These are phyloP conservation scores for Pseudopleuronectes americanus DNA, from an alignment of 2,797 vertebrate species.

Conservation along the genomic window DNA sequence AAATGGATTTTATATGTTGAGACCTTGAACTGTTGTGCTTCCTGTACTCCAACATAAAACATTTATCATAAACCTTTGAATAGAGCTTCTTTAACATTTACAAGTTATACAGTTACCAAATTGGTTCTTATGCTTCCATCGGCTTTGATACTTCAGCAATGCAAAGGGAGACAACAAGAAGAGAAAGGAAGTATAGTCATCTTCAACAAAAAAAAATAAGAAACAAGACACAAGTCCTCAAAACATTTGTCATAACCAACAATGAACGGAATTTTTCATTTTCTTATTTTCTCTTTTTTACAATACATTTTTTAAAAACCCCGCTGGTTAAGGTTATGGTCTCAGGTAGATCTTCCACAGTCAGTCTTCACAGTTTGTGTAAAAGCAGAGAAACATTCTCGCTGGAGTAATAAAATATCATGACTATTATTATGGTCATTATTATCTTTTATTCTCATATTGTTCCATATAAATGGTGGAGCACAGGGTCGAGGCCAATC, in stretches of 20 bases:
- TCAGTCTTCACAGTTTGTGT: slow-evolving; percentile 92
- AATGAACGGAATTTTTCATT: slow-evolving; percentile 86
- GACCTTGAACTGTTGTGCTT: slow-evolving; percentile 85
- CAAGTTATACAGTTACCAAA: slow-evolving; percentile 92
- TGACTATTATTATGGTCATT: slow-evolving; percentile 84
- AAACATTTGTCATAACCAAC: slow-evolving; percentile 92
- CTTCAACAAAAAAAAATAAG: slow-evolving; percentile 76
- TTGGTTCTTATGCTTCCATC: slow-evolving; percentile 86
- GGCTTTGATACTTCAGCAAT: slow-evolving; percentile 86
- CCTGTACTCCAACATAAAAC: slow-evolving; percentile 85
- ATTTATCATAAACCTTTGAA: slow-evolving; percentile 86
- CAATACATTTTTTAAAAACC: slow-evolving; percentile 90
- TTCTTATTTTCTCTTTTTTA: slow-evolving; percentile 77
- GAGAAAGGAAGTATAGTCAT: slow-evolving; percentile 88
- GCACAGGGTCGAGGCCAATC: slow-evolving; percentile 58
- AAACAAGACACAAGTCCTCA: slow-evolving; percentile 89
- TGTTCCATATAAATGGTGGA: slow-evolving; percentile 89
- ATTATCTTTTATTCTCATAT: slow-evolving; percentile 86
- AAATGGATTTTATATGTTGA: slow-evolving; percentile 74
- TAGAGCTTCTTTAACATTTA: slow-evolving; percentile 87
- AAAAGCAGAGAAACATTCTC: slow-evolving; percentile 93
- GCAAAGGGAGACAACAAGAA: slow-evolving; percentile 86
- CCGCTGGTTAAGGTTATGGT: slow-evolving; percentile 91
- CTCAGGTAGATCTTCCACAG: slow-evolving; percentile 91
- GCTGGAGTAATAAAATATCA: slow-evolving; percentile 98